These are phyloP conservation scores for Champsocephalus esox DNA, from an alignment of 2,797 vertebrate species.

Conservation along the genomic window DNA sequence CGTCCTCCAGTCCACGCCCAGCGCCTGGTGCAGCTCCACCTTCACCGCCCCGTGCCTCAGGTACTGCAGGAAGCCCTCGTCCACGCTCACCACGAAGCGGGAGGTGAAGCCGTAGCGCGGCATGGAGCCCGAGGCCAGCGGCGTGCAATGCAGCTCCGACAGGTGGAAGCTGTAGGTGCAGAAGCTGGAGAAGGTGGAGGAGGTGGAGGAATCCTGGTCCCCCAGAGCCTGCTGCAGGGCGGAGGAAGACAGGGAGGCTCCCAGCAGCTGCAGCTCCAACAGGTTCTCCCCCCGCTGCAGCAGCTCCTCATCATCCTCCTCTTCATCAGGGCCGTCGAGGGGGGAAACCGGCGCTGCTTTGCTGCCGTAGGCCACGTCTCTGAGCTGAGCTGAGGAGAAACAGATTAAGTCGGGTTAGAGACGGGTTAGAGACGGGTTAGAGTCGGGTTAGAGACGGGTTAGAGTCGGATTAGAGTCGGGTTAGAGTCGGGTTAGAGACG, in stretches of 20 bases:
- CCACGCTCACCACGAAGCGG: slow-evolving; percentile 85
- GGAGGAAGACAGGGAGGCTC: slow-evolving; percentile 81
- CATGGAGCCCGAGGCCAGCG: slow-evolving; percentile 80
- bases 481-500: too few relatives aligned
- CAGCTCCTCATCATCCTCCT: slow-evolving; percentile 77
- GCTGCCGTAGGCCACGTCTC: slow-evolving; percentile 88
- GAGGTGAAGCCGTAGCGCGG: slow-evolving; percentile 91
- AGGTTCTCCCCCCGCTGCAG: slow-evolving; percentile 90
- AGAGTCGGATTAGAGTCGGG: too few relatives aligned
- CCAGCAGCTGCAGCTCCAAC: slow-evolving; percentile 90
- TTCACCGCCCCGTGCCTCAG: slow-evolving; percentile 78
- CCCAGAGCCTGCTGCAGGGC: slow-evolving; percentile 79
- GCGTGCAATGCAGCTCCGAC: slow-evolving; percentile 91
- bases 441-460: too few relatives aligned
- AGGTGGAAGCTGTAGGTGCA: slow-evolving; percentile 93
- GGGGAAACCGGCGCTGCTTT: slow-evolving; percentile 79
- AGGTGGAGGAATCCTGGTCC: slow-evolving; percentile 86
- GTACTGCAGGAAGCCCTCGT: slow-evolving; percentile 89
- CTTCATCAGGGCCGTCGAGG: slow-evolving; percentile 72
- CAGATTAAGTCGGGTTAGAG: too few relatives aligned
- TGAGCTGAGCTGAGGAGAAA: slow-evolving; percentile 87
- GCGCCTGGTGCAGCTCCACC: slow-evolving; percentile 89
- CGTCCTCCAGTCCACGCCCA: slow-evolving; percentile 88
- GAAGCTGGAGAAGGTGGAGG: slow-evolving; percentile 93
- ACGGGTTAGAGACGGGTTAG: too few relatives aligned